Conservation (phyloP, 37 sponge, comb jelly and placozoan genomes). For the Dysidea cf. avara region DNA sequence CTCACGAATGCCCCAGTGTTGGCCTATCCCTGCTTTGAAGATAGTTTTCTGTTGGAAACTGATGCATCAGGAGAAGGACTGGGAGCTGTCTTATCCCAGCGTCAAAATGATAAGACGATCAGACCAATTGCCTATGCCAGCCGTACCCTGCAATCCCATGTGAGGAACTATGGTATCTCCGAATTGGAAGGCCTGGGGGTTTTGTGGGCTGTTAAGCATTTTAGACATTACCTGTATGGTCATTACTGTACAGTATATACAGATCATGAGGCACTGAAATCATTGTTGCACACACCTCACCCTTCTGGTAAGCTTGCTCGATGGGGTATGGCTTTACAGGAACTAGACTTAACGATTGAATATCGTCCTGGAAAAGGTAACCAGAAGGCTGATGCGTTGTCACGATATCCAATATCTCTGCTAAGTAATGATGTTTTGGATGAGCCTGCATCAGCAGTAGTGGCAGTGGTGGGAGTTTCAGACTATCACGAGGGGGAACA, state of each 20-base stretch:
- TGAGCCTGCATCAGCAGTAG: not conserved
- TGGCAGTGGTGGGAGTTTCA: not conserved
- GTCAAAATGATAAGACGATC: conserved; percentile 20
- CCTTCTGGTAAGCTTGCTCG: conserved; percentile 63
- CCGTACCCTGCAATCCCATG: conserved; percentile 52
- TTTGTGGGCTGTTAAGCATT: conserved; percentile 64
- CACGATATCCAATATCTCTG: conserved; percentile 29
- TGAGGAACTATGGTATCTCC: conserved; percentile 51
- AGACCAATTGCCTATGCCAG: conserved; percentile 54
- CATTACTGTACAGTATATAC: conserved; percentile 46
- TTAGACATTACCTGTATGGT: conserved; percentile 65
- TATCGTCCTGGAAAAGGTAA: conserved; percentile 49
- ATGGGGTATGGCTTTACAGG: conserved; percentile 63
- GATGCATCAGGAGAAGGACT: conserved; percentile 56
- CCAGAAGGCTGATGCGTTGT: conserved; percentile 47
- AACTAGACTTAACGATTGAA: conserved; percentile 21
- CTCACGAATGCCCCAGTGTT: conserved; percentile 38
- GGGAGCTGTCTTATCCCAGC: conserved; percentile 56
- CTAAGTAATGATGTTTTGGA: not conserved
- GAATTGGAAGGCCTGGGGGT: conserved; percentile 62
- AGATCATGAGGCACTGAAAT: conserved; percentile 61
- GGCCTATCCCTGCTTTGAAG: conserved; percentile 32
- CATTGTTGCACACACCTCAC: conserved; percentile 54
- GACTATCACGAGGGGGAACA: not conserved
- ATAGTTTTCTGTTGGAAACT: conserved; percentile 43